Percentiles rank a stretch among this genome's conserved stretches.
phyloP scores from a whole-genome alignment of 2,888 invertebrate genomes.

The Liodrosophila aerea region DNA sequence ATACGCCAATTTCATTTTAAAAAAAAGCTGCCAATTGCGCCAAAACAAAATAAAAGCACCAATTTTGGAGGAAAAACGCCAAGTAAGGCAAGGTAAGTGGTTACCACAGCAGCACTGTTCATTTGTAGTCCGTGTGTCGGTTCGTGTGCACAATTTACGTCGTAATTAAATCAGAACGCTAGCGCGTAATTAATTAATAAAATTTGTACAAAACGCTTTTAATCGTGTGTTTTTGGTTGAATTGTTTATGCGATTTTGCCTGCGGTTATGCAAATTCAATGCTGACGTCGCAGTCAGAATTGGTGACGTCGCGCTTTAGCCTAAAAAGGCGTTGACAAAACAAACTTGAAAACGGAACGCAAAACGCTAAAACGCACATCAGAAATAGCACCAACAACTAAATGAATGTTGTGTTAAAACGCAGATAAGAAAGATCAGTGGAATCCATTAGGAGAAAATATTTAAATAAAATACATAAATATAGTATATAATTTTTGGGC shows the following conservation, averaged over 20 bases:
- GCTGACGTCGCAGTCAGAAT: conserved; percentile 39
- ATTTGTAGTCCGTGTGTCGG: conserved; percentile 24
- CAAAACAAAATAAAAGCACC: no score
- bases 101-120: no score
- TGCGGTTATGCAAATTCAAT: conserved; percentile 20
- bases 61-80: no score
- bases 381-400: conserved; percentile 23
- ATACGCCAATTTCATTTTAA: no score
- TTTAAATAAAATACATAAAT: conserved; percentile 35
- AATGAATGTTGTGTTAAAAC: conserved; percentile 15
- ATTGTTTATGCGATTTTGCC: neutral
- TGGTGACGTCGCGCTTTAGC: conserved; percentile 50
- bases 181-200: conserved; percentile 53
- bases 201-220: conserved; percentile 25
- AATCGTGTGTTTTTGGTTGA: conserved; percentile 22
- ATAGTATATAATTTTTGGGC: conserved; percentile 19
- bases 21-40: no score
- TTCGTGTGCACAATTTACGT: conserved; percentile 50
- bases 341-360: conserved; percentile 55
- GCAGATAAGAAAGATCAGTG: conserved; percentile 20
- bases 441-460: conserved; percentile 25
- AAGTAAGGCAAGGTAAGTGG: no score
- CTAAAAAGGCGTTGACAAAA: conserved; percentile 63
- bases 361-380: conserved; percentile 37
- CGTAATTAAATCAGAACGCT: conserved; percentile 50